Percentiles rank a stretch among this genome's conserved stretches.
These are phyloP conservation scores for Lophochroa leadbeateri DNA, from an alignment of 2,113 vertebrate genomes.

Conservation along the genomic window DNA sequence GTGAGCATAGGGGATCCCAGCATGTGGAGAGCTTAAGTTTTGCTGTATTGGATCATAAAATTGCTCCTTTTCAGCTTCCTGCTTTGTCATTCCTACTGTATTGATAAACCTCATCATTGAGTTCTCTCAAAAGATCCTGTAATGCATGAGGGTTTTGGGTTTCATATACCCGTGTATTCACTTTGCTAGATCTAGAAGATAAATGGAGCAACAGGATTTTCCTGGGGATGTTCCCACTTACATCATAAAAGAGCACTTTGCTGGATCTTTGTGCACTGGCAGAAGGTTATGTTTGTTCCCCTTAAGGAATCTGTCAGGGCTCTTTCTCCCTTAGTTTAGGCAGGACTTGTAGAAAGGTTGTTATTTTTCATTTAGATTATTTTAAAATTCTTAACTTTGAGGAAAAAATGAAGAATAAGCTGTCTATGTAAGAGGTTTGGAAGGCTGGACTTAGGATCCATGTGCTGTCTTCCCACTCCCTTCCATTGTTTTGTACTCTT, in stretches of 20 bases:
- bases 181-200: neutral
- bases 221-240: neutral
- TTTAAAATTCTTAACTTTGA: neutral
- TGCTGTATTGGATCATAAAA: neutral
- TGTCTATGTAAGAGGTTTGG: neutral
- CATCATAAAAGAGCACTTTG: neutral
- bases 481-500: neutral
- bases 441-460: accelerated
- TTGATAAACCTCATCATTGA: neutral
- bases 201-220: neutral
- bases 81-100: neutral
- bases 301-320: neutral
- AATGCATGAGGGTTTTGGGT: neutral
- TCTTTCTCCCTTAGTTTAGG: neutral
- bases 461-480: neutral
- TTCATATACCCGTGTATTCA: neutral
- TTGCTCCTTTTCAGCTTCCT: neutral
- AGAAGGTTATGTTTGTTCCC: neutral
- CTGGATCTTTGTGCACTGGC: neutral
- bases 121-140: neutral
- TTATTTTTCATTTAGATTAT: neutral
- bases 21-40: neutral
- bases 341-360: neutral
- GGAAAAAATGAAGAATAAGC: neutral
- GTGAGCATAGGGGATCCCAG: neutral